Evolutionary conservation across 2,113 vertebrate genomes (phyloP), one percentile per base, ranked within the genome.

Genomic region (Nibea albiflora): DNA sequence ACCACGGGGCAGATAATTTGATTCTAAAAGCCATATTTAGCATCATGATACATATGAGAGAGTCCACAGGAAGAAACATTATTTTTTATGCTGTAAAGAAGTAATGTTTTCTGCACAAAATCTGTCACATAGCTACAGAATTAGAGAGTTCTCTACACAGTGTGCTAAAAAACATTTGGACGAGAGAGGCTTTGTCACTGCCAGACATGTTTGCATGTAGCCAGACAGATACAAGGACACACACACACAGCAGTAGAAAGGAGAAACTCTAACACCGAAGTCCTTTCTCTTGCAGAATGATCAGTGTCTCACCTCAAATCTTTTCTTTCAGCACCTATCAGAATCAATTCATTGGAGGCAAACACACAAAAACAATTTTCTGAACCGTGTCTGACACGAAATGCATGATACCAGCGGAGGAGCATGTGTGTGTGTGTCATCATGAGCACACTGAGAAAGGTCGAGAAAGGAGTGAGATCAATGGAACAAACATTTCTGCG

Each of bases 181-280:
- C 53, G 46, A 78, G 53, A 69, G 61, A 54, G 31, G 8, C 62
- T 62, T 56, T 86, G 73, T 61, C 66, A 19, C 63, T 57, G 58
- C 49, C 69, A 77, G 61, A 71, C 61, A 64, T 42, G n/a, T 31
- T 62, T 26, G 46, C 53, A 66, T 54, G 71, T 65, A 78, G 60
- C 31, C 54, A 74, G 58, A 72, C 73, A 75, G 14, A 81, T 64
- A 71, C 72, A 69, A 64, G 44, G 47, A 64, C 76, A 80, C 4
- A 75, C 73, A 70, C 73, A 84, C 64, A 44, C n/a, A 73, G 66
- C 50, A 35, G 24, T 49, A 42, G 69, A 78, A 69, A 63, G 20
- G 80, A 66, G 50, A 52, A 73, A 28, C 60, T 85, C 31, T 54
- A 31, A 71, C 57, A 82, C 58, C 63, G 42, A 47, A 84, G 58